Conservation (phyloP, 2,113 vertebrate genomes). For the Toxostoma redivivum region DNA sequence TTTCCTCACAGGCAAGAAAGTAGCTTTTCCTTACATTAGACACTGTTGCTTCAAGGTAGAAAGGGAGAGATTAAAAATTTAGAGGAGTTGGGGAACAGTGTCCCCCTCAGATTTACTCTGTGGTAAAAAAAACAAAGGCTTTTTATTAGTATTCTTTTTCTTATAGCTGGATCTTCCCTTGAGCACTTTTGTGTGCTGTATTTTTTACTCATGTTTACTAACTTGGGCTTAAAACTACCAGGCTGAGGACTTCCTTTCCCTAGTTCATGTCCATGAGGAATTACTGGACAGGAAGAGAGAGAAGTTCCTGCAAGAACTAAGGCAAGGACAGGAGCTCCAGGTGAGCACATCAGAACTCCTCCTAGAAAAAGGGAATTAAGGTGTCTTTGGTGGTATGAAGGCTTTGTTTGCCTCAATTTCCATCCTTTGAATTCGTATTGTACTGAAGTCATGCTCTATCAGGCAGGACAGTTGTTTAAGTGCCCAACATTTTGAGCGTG, state of each 20-base stretch:
- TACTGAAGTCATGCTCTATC: background rate
- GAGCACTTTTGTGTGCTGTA: background rate
- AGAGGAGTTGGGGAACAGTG: background rate
- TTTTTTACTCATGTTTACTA: background rate
- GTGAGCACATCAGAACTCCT: background rate
- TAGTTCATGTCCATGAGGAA: background rate
- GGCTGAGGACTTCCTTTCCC: background rate
- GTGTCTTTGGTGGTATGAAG: background rate
- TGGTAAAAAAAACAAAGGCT: background rate
- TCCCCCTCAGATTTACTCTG: background rate
- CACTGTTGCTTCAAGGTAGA: background rate
- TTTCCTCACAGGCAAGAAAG: background rate
- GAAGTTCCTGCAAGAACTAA: background rate
- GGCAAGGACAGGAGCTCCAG: background rate
- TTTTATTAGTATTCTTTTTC: background rate
- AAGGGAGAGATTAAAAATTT: background rate
- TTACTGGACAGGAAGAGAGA: background rate
- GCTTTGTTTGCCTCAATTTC: background rate
- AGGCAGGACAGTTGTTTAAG: background rate
- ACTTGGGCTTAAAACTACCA: background rate
- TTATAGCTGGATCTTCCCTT: background rate
- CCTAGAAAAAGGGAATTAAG: background rate
- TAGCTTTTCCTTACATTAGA: background rate
- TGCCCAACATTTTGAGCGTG: fast-evolving
- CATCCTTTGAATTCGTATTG: background rate